Percentiles rank a stretch among this genome's conserved stretches.
These are phyloP conservation scores for Anolis sagrei DNA, from an alignment of 2,113 vertebrate species.

Conservation along the genomic window DNA sequence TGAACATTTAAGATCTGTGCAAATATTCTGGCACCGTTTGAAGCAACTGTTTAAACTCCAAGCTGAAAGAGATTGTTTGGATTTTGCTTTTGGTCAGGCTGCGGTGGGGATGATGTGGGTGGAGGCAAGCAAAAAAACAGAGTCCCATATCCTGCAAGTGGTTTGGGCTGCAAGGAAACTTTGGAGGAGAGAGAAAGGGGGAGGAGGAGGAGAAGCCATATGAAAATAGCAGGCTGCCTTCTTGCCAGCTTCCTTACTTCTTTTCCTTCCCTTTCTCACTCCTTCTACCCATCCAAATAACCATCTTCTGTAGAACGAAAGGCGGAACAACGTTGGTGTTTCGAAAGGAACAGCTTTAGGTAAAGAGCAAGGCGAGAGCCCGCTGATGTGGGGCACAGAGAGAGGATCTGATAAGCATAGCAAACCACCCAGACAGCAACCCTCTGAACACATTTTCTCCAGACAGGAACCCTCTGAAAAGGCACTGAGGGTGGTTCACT, in stretches of 20 bases:
- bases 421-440: not conserved
- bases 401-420: not conserved
- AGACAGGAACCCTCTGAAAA: not conserved
- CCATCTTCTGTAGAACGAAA: not conserved
- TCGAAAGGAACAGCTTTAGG: not conserved
- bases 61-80: constrained; percentile 37
- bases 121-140: not conserved
- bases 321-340: not conserved
- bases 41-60: constrained; percentile 26
- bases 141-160: not conserved
- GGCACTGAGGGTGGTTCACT: not conserved
- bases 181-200: not conserved
- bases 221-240: not conserved
- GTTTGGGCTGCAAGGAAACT: constrained; percentile 1
- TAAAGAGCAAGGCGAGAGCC: not conserved
- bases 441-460: too few species aligned
- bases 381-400: not conserved
- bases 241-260: not conserved
- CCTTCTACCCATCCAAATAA: not conserved
- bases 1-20: constrained; percentile 19
- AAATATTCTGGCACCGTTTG: constrained; percentile 31
- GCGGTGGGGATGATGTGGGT: not conserved
- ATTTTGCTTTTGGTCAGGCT: constrained; percentile 41
- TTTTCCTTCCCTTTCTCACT: too few species aligned
- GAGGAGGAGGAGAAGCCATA: not conserved